Conservation (phyloP, 1,140 invertebrate species). For the Alviniconcha marisindica region DNA sequence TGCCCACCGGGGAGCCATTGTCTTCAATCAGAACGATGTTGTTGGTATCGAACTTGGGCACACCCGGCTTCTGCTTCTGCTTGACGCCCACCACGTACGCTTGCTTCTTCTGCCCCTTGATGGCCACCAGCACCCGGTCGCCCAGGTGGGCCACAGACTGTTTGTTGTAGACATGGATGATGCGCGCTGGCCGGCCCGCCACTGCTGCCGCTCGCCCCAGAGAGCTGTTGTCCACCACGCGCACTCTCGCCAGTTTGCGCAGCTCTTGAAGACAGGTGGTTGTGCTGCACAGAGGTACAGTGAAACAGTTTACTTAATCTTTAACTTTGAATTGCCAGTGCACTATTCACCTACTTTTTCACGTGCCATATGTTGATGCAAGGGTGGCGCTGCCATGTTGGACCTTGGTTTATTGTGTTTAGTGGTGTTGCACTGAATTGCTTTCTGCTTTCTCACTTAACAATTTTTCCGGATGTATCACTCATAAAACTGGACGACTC, state of each 20-base stretch:
- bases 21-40: conserved; percentile 98
- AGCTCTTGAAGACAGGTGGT: conserved; percentile 68
- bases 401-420: too few relatives aligned
- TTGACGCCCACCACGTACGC: conserved; percentile 94
- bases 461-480: too few relatives aligned
- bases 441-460: too few relatives aligned
- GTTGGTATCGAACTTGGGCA: conserved; percentile 97
- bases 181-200: conserved; percentile 92
- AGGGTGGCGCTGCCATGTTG: too few relatives aligned
- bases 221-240: conserved; percentile 97
- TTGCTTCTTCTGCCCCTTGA: conserved; percentile 97
- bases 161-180: conserved; percentile 79
- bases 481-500: too few relatives aligned
- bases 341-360: too few relatives aligned
- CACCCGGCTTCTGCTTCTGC: conserved; percentile 86
- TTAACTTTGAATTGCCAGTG: too few relatives aligned
- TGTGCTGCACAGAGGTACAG: conserved; percentile 55
- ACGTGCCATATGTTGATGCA: too few relatives aligned
- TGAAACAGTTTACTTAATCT: too few relatives aligned
- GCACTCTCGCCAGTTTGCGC: conserved; percentile 82
- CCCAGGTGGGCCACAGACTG: conserved; percentile 82
- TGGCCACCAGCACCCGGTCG: conserved; percentile 90
- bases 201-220: conserved; percentile 95
- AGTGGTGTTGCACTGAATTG: too few relatives aligned
- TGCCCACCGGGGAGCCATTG: conserved; percentile 94